Evolutionary conservation across 2,888 invertebrate species (phyloP).

Genomic region (Eupithecia inturbata): DNA sequence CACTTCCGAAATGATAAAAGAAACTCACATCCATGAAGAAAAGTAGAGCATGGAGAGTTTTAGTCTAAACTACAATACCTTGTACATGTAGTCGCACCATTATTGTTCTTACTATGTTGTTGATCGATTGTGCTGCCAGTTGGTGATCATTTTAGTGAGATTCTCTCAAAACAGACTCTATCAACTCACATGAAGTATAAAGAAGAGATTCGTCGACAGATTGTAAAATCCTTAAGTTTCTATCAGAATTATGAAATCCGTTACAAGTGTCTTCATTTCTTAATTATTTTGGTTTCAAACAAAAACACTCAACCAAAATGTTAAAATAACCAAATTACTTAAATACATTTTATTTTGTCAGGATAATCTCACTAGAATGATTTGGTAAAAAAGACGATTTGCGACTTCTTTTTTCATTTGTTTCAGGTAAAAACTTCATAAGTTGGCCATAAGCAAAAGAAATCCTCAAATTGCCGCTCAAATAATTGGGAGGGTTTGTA

Average conservation of each 20-base stretch:
- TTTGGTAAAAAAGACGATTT: conserved; percentile 1
- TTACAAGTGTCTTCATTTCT: background rate
- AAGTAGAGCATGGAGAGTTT: conserved; percentile 38
- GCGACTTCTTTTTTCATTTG: conserved; percentile 24
- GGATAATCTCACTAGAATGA: conserved; percentile 26
- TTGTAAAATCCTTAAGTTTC: background rate
- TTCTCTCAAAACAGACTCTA: conserved; percentile 13
- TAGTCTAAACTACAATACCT: conserved; percentile 46
- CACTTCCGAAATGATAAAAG: background rate
- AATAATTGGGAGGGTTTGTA: conserved; percentile 26
- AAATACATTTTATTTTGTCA: background rate
- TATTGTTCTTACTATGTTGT: conserved; percentile 17
- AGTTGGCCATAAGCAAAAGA: background rate
- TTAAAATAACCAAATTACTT: background rate
- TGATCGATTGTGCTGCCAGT: conserved; percentile 1
- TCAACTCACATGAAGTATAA: background rate
- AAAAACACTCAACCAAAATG: background rate
- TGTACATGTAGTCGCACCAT: conserved; percentile 47
- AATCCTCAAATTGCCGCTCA: background rate
- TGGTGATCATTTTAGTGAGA: conserved; percentile 37
- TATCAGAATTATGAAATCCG: background rate
- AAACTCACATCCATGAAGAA: background rate
- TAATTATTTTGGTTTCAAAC: background rate
- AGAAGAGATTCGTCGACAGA: background rate
- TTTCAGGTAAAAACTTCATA: conserved; percentile 22